Conservation (phyloP, 2,797 vertebrate species). For the Takifugu rubripes region DNA sequence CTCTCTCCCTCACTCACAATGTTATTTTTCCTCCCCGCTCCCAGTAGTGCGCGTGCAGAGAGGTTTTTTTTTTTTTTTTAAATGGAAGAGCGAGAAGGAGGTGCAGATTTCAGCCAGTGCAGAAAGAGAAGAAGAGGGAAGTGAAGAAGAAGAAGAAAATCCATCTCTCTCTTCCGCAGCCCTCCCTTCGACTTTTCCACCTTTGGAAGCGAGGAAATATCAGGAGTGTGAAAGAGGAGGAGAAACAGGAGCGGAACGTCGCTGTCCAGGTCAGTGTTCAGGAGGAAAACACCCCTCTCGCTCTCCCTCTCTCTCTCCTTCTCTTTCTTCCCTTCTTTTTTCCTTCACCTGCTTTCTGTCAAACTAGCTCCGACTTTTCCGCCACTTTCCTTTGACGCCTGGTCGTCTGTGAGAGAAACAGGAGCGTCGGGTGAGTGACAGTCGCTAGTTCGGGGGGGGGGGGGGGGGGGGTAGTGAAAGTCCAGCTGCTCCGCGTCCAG, state of each 20-base stretch:
- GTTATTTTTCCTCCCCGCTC: constrained; percentile 31
- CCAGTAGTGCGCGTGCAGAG: constrained; percentile 22
- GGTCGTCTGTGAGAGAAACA: no score
- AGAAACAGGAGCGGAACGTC: constrained; percentile 45
- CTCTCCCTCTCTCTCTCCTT: constrained; percentile 11
- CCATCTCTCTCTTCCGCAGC: constrained; percentile 11
- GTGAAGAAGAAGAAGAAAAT: constrained; percentile 23
- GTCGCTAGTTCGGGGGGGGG: not conserved
- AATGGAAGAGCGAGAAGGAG: constrained; percentile 44
- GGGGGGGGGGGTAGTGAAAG: constrained; percentile 13
- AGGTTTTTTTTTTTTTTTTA: constrained; percentile 39
- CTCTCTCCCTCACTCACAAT: constrained; percentile 19
- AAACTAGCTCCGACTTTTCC: not conserved
- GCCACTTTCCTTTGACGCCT: no score
- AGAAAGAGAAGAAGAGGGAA: constrained; percentile 27
- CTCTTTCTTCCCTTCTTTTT: constrained; percentile 7
- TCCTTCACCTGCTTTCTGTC: not conserved
- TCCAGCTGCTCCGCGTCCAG: constrained; percentile 35
- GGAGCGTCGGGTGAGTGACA: no score
- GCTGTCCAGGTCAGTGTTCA: constrained; percentile 67
- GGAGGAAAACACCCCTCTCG: constrained; percentile 27
- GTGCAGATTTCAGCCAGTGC: constrained; percentile 44
- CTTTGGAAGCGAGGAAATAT: constrained; percentile 50
- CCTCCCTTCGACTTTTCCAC: constrained; percentile 14
- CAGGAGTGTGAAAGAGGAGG: constrained; percentile 61